Conservation (phyloP, 2,888 invertebrate species). For the Idaea aversata region DNA sequence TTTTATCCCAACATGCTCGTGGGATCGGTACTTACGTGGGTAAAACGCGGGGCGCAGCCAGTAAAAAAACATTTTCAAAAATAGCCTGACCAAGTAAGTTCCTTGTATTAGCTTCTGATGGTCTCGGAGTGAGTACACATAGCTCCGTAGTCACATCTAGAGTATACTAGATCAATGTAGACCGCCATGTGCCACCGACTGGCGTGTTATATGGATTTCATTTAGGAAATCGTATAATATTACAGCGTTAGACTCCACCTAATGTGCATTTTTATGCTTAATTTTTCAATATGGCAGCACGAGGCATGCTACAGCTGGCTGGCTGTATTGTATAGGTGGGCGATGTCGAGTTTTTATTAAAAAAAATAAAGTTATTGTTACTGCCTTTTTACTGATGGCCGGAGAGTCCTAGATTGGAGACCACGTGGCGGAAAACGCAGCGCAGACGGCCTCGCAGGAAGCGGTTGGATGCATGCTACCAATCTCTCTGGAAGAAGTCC, state of each 20-base stretch:
- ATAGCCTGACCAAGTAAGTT: no score
- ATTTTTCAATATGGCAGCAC: constrained; percentile 51
- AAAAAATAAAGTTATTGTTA: neutral
- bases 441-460: no score
- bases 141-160: no score
- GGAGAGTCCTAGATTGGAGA: no score
- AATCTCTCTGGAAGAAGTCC: no score
- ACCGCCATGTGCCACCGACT: constrained; percentile 66
- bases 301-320: neutral
- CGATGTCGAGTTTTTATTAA: neutral
- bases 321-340: neutral
- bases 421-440: no score
- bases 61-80: no score
- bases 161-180: constrained; percentile 16
- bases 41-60: no score
- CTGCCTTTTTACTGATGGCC: neutral
- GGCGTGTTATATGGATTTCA: constrained; percentile 77
- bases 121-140: neutral
- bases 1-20: no score
- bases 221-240: constrained; percentile 77
- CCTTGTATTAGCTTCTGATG: constrained; percentile 5
- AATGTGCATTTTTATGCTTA: constrained; percentile 72
- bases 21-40: no score
- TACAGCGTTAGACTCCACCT: constrained; percentile 61
- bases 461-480: no score